A percentile compares a stretch with the other conserved stretches of the same genome.
These are phyloP conservation scores for Drosophila nannoptera DNA, from an alignment of 1,140 invertebrate species.

Conservation along the genomic window DNA sequence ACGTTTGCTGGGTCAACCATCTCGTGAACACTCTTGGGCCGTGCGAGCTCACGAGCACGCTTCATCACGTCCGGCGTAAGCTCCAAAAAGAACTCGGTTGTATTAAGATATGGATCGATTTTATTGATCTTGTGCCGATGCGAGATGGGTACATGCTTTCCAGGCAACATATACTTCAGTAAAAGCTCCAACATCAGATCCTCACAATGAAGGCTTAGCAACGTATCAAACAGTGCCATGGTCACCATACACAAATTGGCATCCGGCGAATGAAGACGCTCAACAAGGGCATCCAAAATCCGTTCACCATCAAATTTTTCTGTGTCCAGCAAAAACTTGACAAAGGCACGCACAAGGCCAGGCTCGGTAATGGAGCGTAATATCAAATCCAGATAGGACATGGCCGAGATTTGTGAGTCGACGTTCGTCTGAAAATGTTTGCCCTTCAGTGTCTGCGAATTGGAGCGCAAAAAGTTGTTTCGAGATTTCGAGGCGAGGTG, in stretches of 20 bases:
- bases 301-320: slow-evolving; percentile 90
- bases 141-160: slow-evolving; percentile 93
- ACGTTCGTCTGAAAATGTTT: slow-evolving; percentile 86
- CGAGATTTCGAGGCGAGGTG: slow-evolving; percentile 76
- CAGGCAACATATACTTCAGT: slow-evolving; percentile 91
- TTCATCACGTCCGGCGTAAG: slow-evolving; percentile 84
- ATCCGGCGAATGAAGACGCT: slow-evolving; percentile 84
- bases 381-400: slow-evolving; percentile 94
- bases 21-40: slow-evolving; percentile 62
- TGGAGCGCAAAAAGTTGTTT: slow-evolving; percentile 76
- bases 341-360: slow-evolving; percentile 88
- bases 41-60: slow-evolving; percentile 64
- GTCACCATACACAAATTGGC: slow-evolving; percentile 93
- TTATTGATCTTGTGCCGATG: slow-evolving; percentile 87
- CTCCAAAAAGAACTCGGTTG: slow-evolving; percentile 90
- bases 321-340: slow-evolving; percentile 91
- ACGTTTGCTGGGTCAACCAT: slow-evolving; percentile 3
- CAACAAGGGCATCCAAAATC: slow-evolving; percentile 88
- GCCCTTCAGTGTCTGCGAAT: slow-evolving; percentile 79
- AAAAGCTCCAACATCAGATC: slow-evolving; percentile 97
- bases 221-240: slow-evolving; percentile 92
- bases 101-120: slow-evolving; percentile 89
- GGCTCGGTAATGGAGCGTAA: slow-evolving; percentile 92
- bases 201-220: slow-evolving; percentile 96
- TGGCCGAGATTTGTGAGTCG: slow-evolving; percentile 93